phyloP scores from a whole-genome alignment of 2,888 invertebrate species.

The Drosophila mulleri region DNA sequence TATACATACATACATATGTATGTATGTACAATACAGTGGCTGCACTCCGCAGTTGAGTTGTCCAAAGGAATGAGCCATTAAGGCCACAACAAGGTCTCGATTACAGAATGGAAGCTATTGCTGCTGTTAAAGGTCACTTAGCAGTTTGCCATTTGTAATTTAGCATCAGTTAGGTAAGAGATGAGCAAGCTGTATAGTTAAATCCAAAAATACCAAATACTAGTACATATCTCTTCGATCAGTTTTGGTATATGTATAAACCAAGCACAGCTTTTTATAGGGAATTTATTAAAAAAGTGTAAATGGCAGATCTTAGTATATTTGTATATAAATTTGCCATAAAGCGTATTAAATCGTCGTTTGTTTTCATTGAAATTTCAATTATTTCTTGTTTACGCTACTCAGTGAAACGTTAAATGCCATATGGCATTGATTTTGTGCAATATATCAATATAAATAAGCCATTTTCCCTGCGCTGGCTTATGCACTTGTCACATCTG shows the following conservation, averaged over 20 bases:
- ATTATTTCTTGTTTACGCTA: slow-evolving; percentile 30
- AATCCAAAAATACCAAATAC: neutral
- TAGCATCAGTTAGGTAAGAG: neutral
- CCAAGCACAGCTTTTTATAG: neutral
- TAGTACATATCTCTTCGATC: neutral
- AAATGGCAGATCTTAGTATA: neutral
- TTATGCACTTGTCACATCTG: slow-evolving; percentile 78
- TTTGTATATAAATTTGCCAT: neutral
- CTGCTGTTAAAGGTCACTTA: slow-evolving; percentile 8
- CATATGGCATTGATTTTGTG: slow-evolving; percentile 69
- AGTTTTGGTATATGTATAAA: neutral
- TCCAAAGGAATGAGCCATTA: slow-evolving; percentile 2
- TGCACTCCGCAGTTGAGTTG: neutral
- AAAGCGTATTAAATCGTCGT: slow-evolving; percentile 7
- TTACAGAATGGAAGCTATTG: slow-evolving; percentile 8
- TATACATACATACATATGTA: neutral
- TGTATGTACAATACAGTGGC: neutral
- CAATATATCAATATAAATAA: slow-evolving; percentile 76
- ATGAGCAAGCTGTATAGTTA: neutral
- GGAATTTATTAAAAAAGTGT: neutral
- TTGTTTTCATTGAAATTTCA: slow-evolving; percentile 13
- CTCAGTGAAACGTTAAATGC: slow-evolving; percentile 28
- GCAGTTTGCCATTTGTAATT: neutral
- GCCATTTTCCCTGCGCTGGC: slow-evolving; percentile 61
- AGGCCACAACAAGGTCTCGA: neutral